phyloP scores from a whole-genome alignment of 2,888 invertebrate genomes.

The Stenodera caucasica region DNA sequence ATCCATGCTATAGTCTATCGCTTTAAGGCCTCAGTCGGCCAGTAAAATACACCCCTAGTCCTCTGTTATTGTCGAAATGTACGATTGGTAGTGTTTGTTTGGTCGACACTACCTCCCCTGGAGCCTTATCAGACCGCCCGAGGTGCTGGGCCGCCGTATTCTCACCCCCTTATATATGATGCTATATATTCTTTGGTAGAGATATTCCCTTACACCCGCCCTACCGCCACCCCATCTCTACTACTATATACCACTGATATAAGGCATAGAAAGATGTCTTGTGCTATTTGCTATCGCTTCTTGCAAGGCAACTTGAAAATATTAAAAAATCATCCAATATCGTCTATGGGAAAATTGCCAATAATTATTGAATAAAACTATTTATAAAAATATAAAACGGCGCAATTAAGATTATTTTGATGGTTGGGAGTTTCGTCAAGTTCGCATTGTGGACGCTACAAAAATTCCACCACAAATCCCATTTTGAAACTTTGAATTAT shows the following conservation, averaged over 20 bases:
- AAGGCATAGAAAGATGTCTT: conserved; percentile 1
- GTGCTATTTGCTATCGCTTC: not conserved
- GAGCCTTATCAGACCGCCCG: conserved; percentile 54
- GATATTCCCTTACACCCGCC: conserved; percentile 27
- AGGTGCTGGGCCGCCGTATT: conserved; percentile 48
- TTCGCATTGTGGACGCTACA: not conserved
- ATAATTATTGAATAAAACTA: too few species aligned
- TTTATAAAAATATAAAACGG: too few species aligned
- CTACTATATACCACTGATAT: not conserved
- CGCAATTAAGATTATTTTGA: not conserved
- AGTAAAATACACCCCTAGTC: conserved; percentile 14
- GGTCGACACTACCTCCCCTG: conserved; percentile 46
- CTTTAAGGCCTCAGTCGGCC: conserved; percentile 47
- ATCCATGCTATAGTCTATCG: conserved; percentile 52
- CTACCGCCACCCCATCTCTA: conserved; percentile 7
- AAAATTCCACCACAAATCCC: not conserved
- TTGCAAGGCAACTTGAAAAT: conserved; percentile 21
- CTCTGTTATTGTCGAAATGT: not conserved
- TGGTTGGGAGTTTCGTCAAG: not conserved
- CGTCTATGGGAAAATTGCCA: too few species aligned
- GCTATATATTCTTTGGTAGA: conserved; percentile 46
- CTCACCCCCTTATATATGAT: conserved; percentile 48
- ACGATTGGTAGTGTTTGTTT: conserved; percentile 10
- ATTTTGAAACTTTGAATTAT: conserved; percentile 2
- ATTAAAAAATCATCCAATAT: too few species aligned